Base-by-base conservation (phyloP, 2,797 vertebrate genomes). In the Smutsia gigantea region DNA sequence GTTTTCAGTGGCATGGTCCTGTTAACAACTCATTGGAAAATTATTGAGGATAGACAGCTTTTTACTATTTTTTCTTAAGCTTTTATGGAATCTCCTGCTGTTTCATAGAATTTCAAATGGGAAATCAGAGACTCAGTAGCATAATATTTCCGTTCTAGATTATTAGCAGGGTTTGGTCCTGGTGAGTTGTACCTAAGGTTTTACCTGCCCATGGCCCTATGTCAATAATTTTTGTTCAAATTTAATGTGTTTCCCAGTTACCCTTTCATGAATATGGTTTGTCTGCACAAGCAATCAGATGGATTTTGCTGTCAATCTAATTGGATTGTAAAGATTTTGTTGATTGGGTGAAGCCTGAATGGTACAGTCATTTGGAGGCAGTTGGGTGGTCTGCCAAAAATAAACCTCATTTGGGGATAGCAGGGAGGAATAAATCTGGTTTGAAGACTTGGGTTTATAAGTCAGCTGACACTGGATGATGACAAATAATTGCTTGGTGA, bases 11-110 rank as follows among this genome's bases (percentile, higher is more conserved):
- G 86, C 90, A 72, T 19, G 31, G 89, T 95, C 83, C 90, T 78
- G 93, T 98, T 98, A 98, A 95, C 81, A 97, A 96, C 85, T 94
- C 89, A 61, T 97, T 97, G 82, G 55, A 95, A 71, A 97, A 72
- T 96, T 96, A 34, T 77, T 97, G 95, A 93, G 93, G 95, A 98
- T 94, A 78, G 87, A 53, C 37, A 96, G 51, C 49, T 4, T 29
- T 92, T 96, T 93, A 92, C 83, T 87, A 96, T 95, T 61, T 74
- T 93, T 92, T 85, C 83, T 39, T 75, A 77, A 84, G 64, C 59
- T 85, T 96, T 97, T 96, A 95, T 97, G 82, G 74, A 92, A 89
- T 96, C 82, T 63, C 94, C 90, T 68, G 83, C 96, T 96, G 88
- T 97, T 97, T 87, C 91, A 95, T 96, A 93, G 86, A 92, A 96